A percentile compares a stretch with the other conserved stretches of the same genome.
Evolutionary conservation across 2,888 invertebrate genomes (phyloP).

Genomic region (Fissipunctia ypsillon): DNA sequence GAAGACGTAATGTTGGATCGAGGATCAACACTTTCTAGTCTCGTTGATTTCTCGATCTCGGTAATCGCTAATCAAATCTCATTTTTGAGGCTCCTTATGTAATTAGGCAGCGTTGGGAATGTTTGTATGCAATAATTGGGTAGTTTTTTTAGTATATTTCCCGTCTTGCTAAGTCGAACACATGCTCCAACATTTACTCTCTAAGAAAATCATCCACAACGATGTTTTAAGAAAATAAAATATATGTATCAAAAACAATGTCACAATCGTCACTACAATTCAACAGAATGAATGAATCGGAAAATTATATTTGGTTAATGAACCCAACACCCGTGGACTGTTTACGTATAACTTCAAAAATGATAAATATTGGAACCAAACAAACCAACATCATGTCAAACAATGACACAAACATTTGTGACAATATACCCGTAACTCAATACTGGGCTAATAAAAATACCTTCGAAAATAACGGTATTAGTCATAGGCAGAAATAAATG

Average conservation of each 20-base stretch:
- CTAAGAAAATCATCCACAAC: background rate
- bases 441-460: constrained; percentile 82
- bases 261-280: background rate
- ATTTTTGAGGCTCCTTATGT: no score
- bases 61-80: background rate
- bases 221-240: background rate
- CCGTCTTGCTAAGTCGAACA: no score
- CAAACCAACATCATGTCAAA: constrained; percentile 65
- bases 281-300: background rate
- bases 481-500: constrained; percentile 84
- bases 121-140: no score
- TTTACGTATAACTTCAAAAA: constrained; percentile 32
- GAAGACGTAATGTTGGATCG: background rate
- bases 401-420: constrained; percentile 75
- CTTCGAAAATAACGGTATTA: constrained; percentile 83
- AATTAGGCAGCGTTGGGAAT: no score
- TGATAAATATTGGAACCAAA: constrained; percentile 48
- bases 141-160: no score
- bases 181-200: no score
- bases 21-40: background rate
- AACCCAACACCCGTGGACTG: constrained; percentile 5
- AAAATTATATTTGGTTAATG: constrained; percentile 14
- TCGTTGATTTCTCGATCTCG: background rate
- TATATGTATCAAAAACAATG: background rate
- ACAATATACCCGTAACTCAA: constrained; percentile 79